Conservation (phyloP, 92 coral and sea anemone genomes). For the Umimayanthus kanabou region DNA sequence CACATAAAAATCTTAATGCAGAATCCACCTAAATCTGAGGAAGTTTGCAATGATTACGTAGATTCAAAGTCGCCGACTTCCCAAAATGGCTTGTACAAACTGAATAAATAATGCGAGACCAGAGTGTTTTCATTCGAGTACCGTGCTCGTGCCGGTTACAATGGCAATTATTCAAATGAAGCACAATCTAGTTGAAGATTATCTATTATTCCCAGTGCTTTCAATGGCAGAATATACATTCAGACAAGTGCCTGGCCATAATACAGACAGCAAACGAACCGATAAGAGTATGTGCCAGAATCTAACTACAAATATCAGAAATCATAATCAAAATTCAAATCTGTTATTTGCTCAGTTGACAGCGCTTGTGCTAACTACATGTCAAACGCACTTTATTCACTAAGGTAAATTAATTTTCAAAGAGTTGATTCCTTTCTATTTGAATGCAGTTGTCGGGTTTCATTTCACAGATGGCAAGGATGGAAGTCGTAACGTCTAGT, state of each 20-base stretch:
- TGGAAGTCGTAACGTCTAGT: neutral
- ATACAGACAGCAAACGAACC: neutral
- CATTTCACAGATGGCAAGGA: neutral
- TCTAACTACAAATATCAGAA: neutral
- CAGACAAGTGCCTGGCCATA: neutral
- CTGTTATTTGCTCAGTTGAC: conserved; percentile 32
- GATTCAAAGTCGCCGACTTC: conserved; percentile 30
- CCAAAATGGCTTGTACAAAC: conserved; percentile 36
- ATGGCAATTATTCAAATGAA: conserved; percentile 16
- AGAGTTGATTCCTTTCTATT: neutral
- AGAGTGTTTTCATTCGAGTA: conserved; percentile 12
- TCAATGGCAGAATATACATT: conserved; percentile 4
- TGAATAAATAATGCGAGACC: conserved; percentile 6
- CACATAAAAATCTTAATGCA: neutral
- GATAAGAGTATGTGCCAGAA: neutral
- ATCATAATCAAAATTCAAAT: conserved; percentile 38
- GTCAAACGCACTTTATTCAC: conserved; percentile 14
- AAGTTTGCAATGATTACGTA: conserved; percentile 17
- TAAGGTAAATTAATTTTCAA: conserved; percentile 1
- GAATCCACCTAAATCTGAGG: neutral
- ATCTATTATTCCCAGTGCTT: neutral
- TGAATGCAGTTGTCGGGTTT: conserved; percentile 1
- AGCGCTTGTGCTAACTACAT: neutral
- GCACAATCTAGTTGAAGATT: neutral
- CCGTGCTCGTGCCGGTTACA: neutral